A percentile compares a stretch with the other conserved stretches of the same genome.
Conservation (phyloP, 1,140 invertebrate genomes). For the Melitaea cinxia region DNA sequence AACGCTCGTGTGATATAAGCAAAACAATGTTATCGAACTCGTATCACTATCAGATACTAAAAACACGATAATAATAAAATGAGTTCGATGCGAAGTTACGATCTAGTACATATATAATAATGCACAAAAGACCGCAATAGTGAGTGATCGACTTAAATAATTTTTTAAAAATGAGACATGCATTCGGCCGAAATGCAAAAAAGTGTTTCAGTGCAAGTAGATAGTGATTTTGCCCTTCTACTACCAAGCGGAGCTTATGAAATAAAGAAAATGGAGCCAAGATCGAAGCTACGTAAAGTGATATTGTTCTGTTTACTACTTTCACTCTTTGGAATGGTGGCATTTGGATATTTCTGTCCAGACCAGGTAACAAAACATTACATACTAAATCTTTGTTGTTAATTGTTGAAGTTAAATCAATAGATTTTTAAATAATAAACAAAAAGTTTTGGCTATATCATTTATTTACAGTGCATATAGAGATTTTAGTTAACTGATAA, state of each 20-base stretch:
- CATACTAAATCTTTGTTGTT: no score
- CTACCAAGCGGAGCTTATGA: conserved; percentile 87
- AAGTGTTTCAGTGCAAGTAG: conserved; percentile 89
- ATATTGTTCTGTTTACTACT: conserved; percentile 89
- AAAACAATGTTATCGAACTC: conserved; percentile 67
- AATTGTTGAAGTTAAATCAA: no score
- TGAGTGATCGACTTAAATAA: conserved; percentile 57
- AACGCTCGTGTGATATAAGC: conserved; percentile 55
- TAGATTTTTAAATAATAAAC: no score
- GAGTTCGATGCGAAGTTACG: conserved; percentile 39
- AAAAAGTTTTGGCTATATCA: background rate
- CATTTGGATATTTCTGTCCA: conserved; percentile 93
- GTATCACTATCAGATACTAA: conserved; percentile 55
- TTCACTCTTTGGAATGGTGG: conserved; percentile 91
- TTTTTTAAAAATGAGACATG: conserved; percentile 81
- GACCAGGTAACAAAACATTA: conserved; percentile 87
- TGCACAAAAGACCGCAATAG: conserved; percentile 49
- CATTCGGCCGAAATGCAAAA: conserved; percentile 84
- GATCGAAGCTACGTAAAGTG: conserved; percentile 87
- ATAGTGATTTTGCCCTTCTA: conserved; percentile 88
- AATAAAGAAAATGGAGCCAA: conserved; percentile 89
- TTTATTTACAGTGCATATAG: background rate
- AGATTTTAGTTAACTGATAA: no score
- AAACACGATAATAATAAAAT: conserved; percentile 54
- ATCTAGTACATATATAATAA: conserved; percentile 40